Conservation (phyloP, 2,797 vertebrate genomes). For the Eremophila alpestris region DNA sequence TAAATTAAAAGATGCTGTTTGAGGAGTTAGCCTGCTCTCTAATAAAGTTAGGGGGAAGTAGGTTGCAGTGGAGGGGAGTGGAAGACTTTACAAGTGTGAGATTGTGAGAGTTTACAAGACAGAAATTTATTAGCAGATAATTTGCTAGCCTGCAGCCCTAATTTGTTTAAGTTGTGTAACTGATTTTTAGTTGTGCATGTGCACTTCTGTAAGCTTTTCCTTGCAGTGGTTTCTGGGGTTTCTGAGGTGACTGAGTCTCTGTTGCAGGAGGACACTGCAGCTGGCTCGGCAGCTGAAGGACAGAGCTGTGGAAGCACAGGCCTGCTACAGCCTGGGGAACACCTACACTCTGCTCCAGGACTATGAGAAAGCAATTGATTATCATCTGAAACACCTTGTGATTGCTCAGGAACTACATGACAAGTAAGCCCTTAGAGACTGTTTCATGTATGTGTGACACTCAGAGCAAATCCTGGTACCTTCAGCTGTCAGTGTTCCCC, state of each 20-base stretch:
- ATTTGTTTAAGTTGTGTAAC: not conserved
- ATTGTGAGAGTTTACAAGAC: not conserved
- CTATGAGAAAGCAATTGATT: slow-evolving; percentile 92
- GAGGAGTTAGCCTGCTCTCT: not conserved
- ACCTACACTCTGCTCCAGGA: slow-evolving; percentile 93
- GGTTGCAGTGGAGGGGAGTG: not conserved
- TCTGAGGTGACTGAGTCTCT: not conserved
- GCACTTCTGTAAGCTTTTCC: not conserved
- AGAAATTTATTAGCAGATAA: not conserved
- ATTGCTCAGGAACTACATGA: slow-evolving; percentile 92
- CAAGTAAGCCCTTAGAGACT: slow-evolving; percentile 71
- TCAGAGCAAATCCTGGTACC: not conserved
- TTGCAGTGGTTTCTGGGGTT: not conserved
- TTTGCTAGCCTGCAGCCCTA: not conserved
- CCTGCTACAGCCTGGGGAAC: slow-evolving; percentile 95
- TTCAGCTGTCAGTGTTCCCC: not conserved
- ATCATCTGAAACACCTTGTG: slow-evolving; percentile 91
- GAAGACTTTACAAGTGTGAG: not conserved
- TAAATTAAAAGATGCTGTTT: not conserved
- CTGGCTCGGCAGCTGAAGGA: slow-evolving; percentile 91
- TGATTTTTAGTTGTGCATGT: not conserved
- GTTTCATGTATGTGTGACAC: not conserved
- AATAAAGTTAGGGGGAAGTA: not conserved
- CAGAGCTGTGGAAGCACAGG: slow-evolving; percentile 91
- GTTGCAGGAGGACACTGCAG: slow-evolving; percentile 85